phyloP scores from a whole-genome alignment of 2,888 invertebrate species.

The Furcula furcula region DNA sequence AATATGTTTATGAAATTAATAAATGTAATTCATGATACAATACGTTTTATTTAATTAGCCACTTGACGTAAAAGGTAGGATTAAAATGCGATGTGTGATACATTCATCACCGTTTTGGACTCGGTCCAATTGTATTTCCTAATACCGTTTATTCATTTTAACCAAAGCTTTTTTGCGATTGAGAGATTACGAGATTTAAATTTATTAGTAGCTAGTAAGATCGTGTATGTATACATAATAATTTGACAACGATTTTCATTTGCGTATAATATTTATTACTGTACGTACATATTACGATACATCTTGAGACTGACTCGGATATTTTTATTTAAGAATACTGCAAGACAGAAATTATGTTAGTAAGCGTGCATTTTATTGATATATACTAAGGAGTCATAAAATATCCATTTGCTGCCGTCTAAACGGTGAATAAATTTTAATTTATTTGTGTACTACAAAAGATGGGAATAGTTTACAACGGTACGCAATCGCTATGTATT shows the following conservation, averaged over 20 bases:
- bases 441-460: background rate
- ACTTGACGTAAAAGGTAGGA: conserved; percentile 42
- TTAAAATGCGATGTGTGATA: conserved; percentile 44
- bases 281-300: no score
- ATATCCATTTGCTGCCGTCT: background rate
- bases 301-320: no score
- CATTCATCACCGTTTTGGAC: conserved; percentile 66
- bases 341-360: background rate
- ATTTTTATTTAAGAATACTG: background rate
- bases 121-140: conserved; percentile 50
- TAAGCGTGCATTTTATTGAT: background rate
- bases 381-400: background rate
- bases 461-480: no score
- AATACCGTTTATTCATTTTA: conserved; percentile 24
- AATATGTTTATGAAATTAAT: conserved; percentile 5
- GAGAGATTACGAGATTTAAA: conserved; percentile 15
- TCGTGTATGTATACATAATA: background rate
- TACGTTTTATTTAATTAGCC: conserved; percentile 52
- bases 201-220: conserved; percentile 1
- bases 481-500: no score
- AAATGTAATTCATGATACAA: conserved; percentile 28
- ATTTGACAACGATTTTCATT: background rate
- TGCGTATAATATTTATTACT: background rate
- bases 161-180: conserved; percentile 16
- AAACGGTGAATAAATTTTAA: background rate